Conservation (phyloP, 2,797 vertebrate species). For the Tragopan temminckii region DNA sequence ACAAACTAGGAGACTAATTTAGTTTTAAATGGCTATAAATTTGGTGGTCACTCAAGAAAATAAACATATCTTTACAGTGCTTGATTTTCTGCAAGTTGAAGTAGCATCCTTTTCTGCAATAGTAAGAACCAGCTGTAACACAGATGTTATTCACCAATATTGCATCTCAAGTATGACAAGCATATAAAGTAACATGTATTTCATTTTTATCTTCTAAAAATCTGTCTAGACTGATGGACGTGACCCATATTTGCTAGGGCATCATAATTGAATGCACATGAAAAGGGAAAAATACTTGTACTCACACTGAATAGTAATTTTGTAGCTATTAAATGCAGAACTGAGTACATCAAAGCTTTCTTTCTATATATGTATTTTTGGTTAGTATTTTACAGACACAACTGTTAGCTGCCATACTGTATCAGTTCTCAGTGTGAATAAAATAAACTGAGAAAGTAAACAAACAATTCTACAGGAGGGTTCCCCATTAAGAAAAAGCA, state of each 20-base stretch:
- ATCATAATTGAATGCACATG: conserved; percentile 52
- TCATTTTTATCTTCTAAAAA: conserved; percentile 69
- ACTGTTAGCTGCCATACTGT: not conserved
- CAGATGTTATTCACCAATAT: conserved; percentile 71
- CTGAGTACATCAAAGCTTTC: conserved; percentile 13
- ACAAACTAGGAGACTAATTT: not conserved
- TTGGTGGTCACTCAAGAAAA: not conserved
- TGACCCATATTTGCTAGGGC: conserved; percentile 70
- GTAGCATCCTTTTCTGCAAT: not conserved
- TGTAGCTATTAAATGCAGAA: conserved; percentile 1
- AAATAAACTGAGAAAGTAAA: not conserved
- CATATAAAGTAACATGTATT: conserved; percentile 53
- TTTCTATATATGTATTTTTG: not conserved
- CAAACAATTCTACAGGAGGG: not conserved
- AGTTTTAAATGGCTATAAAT: not conserved
- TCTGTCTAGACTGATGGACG: conserved; percentile 79
- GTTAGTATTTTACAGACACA: conserved; percentile 5
- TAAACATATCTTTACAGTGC: not conserved
- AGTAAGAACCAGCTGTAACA: conserved; percentile 61
- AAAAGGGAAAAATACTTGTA: conserved; percentile 45
- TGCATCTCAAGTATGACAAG: conserved; percentile 54
- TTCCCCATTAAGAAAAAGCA: not conserved
- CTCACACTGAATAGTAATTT: conserved; percentile 22
- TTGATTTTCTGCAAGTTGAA: conserved; percentile 28
- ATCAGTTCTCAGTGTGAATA: not conserved